These are phyloP conservation scores for Triops longicaudatus DNA, from an alignment of 1,140 invertebrate genomes.

Conservation along the genomic window DNA sequence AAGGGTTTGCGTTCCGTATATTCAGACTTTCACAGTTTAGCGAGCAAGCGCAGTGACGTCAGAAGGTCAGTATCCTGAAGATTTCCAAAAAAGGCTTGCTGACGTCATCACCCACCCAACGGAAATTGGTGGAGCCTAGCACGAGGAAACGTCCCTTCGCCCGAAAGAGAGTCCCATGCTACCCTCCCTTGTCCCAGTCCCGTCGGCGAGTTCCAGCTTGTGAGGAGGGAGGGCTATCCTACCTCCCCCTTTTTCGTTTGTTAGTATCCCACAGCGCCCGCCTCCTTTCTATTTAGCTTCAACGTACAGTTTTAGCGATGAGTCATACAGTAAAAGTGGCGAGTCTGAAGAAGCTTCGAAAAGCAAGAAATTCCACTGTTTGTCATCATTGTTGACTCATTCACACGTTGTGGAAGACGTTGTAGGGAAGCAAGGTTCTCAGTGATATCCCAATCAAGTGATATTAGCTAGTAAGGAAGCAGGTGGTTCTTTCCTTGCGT, in stretches of 20 bases:
- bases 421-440: background rate
- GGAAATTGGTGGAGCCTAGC: background rate
- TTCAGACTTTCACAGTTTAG: background rate
- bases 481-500: background rate
- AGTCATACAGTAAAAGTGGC: slow-evolving; percentile 11
- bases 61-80: background rate
- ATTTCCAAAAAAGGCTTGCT: background rate
- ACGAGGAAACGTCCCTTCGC: background rate
- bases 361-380: background rate
- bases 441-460: background rate
- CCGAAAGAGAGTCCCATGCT: background rate
- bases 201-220: background rate
- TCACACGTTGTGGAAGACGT: background rate
- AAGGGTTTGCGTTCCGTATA: background rate
- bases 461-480: background rate
- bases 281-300: background rate
- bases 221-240: background rate
- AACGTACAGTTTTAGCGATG: slow-evolving; percentile 11
- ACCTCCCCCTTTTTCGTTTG: background rate
- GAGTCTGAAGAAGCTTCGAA: background rate
- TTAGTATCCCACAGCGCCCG: background rate
- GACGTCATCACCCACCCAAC: background rate
- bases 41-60: background rate
- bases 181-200: background rate
- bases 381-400: slow-evolving; percentile 15